These are phyloP conservation scores for Gambusia affinis DNA, from an alignment of 2,113 vertebrate species.

Conservation along the genomic window DNA sequence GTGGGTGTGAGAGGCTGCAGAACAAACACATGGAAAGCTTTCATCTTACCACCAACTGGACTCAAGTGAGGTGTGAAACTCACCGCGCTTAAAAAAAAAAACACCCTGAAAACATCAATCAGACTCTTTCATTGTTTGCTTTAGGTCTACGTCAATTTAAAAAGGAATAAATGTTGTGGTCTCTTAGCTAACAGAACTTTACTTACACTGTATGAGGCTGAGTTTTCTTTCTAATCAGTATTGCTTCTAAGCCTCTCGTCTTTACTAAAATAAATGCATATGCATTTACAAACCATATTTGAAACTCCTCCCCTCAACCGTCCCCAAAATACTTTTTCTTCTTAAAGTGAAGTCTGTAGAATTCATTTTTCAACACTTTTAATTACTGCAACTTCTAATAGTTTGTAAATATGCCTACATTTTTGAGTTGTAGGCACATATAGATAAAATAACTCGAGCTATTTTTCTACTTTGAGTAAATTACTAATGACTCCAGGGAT, in stretches of 20 bases:
- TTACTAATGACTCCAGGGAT: slow-evolving; percentile 43
- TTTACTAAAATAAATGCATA: slow-evolving; percentile 3
- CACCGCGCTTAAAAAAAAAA: not conserved
- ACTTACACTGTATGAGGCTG: not conserved
- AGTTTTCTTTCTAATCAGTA: no score
- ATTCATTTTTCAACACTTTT: not conserved
- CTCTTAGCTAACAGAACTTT: slow-evolving; percentile 12
- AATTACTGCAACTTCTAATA: slow-evolving; percentile 35
- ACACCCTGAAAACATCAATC: not conserved
- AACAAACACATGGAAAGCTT: slow-evolving; percentile 24
- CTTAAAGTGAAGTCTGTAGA: slow-evolving; percentile 16
- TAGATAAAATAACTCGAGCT: not conserved
- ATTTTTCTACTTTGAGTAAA: slow-evolving; percentile 58
- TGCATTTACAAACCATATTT: slow-evolving; percentile 12
- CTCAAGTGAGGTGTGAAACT: slow-evolving; percentile 32
- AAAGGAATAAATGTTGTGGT: slow-evolving; percentile 6
- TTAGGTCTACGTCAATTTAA: not conserved
- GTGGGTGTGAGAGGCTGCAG: slow-evolving; percentile 21
- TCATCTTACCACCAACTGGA: slow-evolving; percentile 11
- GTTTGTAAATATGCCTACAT: slow-evolving; percentile 41
- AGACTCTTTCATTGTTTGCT: not conserved
- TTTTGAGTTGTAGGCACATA: not conserved
- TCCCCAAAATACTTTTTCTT: not conserved
- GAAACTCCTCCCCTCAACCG: not conserved
- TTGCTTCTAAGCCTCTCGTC: no score